Evolutionary conservation across 2,113 vertebrate genomes (phyloP), one percentile per base, ranked within the genome.

Genomic region (Leptosomus discolor): DNA sequence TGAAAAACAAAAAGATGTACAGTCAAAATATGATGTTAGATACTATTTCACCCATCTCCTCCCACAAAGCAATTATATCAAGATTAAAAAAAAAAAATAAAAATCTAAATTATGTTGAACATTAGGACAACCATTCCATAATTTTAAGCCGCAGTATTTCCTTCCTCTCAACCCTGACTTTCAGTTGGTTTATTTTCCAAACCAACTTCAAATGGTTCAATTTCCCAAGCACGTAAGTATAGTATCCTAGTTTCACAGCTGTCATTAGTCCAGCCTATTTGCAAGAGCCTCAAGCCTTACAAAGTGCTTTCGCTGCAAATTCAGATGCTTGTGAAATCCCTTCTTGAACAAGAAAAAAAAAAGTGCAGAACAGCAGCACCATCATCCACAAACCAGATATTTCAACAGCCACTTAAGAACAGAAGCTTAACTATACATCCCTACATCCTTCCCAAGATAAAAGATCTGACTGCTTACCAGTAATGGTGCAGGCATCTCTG

Each of bases 401-500:
- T n/a, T n/a, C n/a, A n/a, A n/a, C n/a, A n/a, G 1, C 4, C 51
- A 51, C 21, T 83, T 32, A 48, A 90, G 74, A 82, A 69, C 5
- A 48, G 15, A 76, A 70, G 32, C 11, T 37, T 36, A 69, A 56
- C 60, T 46, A 26, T 12, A 8, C 6, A n/a, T 23, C 30, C 57
- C 45, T 32, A 23, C 21, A 36, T 2, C 48, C 30, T 48, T 15
- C n/a, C 13, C 19, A 15, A 46, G 37, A 43, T 6, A 37, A 54
- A 89, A 64, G 26, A 63, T 57, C 7, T 6, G 27, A 11, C 9
- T 45, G 71, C 97, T 56, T 98, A 99, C 99, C 99, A 50, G 99
- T 99, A 98, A 99, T 99, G 98, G 99, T 99, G 98, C 99, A 99
- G 94, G 99, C 99, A 99, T 99, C 99, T 97, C 98, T 99, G 98